phyloP scores from a whole-genome alignment of 2,797 vertebrate genomes.

The Telmatherina bonti region DNA sequence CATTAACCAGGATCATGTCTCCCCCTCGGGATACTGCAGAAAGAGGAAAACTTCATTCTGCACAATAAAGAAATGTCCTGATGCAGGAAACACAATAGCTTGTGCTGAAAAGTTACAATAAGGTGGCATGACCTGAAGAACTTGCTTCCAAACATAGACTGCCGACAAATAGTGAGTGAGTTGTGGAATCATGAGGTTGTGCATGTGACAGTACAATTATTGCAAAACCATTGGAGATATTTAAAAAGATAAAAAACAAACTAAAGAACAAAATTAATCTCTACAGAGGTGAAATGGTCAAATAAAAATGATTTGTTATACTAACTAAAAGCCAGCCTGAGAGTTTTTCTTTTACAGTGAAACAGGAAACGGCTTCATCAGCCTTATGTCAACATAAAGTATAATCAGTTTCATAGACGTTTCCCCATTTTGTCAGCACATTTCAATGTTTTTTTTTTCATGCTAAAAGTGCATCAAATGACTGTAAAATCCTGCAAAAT shows the following conservation, averaged over 20 bases:
- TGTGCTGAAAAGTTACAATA: slow-evolving; percentile 61
- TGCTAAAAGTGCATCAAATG: slow-evolving; percentile 1
- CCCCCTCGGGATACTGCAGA: slow-evolving; percentile 45
- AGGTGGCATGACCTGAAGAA: slow-evolving; percentile 59
- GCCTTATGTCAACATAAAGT: background rate
- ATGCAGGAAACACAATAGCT: slow-evolving; percentile 61
- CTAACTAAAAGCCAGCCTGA: slow-evolving; percentile 16
- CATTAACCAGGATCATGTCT: slow-evolving; percentile 51
- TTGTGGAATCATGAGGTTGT: slow-evolving; percentile 47
- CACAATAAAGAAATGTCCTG: slow-evolving; percentile 56
- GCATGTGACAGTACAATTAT: slow-evolving; percentile 54
- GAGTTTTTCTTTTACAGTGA: slow-evolving; percentile 14
- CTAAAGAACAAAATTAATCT: slow-evolving; percentile 40
- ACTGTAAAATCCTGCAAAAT: background rate
- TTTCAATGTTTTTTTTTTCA: background rate
- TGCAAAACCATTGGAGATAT: slow-evolving; percentile 45
- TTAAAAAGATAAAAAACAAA: slow-evolving; percentile 31
- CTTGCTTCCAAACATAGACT: slow-evolving; percentile 53
- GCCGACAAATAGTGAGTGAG: slow-evolving; percentile 19
- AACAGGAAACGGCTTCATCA: slow-evolving; percentile 31
- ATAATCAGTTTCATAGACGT: slow-evolving; percentile 13
- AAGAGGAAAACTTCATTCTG: slow-evolving; percentile 26
- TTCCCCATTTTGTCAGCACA: background rate
- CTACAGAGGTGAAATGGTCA: slow-evolving; percentile 37
- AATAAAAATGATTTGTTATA: slow-evolving; percentile 43